Conservation (phyloP, 1,140 invertebrate species). For the Drosophila pallidifrons region DNA sequence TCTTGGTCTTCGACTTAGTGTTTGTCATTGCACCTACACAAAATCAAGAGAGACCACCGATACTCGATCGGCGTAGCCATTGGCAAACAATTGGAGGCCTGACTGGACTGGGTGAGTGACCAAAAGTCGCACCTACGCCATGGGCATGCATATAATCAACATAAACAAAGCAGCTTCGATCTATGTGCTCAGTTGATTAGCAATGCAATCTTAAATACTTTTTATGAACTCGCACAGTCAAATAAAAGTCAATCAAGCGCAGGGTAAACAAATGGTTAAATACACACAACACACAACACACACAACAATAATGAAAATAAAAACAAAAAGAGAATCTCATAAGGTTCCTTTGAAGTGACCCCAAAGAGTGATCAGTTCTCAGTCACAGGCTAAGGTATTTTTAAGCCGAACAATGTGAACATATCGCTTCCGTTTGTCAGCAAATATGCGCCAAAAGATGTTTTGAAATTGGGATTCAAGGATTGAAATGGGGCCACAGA, state of each 20-base stretch:
- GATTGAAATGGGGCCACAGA: constrained; percentile 28
- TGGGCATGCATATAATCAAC: constrained; percentile 60
- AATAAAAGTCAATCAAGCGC: constrained; percentile 54
- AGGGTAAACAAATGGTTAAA: constrained; percentile 30
- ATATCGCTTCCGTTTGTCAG: constrained; percentile 79
- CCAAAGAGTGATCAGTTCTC: neutral
- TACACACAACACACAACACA: neutral
- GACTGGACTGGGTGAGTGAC: constrained; percentile 5
- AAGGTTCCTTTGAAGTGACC: constrained; percentile 28
- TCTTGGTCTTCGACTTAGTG: neutral
- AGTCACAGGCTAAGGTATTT: constrained; percentile 47
- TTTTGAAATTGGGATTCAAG: neutral
- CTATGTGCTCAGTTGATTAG: constrained; percentile 61
- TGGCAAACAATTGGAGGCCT: constrained; percentile 47
- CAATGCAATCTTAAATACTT: constrained; percentile 65
- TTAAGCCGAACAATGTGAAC: constrained; percentile 74
- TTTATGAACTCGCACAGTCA: constrained; percentile 69
- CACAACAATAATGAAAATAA: constrained; percentile 9
- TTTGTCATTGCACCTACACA: constrained; percentile 22
- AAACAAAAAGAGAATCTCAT: constrained; percentile 2
- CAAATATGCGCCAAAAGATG: constrained; percentile 46
- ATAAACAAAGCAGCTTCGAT: constrained; percentile 48
- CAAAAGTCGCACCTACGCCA: constrained; percentile 54
- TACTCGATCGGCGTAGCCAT: constrained; percentile 30
- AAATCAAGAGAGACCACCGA: neutral